Evolutionary conservation across 2,113 vertebrate genomes (phyloP), one percentile per base, ranked within the genome.

Genomic region (Natator depressus): DNA sequence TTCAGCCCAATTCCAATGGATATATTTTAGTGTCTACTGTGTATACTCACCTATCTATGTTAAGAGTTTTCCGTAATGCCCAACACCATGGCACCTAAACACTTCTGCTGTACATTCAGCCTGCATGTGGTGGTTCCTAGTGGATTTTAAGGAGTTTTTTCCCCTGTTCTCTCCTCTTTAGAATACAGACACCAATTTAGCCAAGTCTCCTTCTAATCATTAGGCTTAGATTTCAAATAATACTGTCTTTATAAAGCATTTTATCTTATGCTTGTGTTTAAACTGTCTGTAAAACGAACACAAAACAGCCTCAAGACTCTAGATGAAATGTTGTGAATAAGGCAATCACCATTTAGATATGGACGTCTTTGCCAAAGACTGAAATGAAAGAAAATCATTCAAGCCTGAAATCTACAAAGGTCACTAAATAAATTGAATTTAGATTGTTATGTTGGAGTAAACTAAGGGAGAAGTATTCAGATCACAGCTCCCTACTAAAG

Each of bases 371-470:
- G 85, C 55, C 88, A 94, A 95, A 62, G 91, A 84, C 75, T 91
- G 55, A 89, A 96, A 96, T 95, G 94, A 97, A 94, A 97, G 89
- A 97, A 96, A 97, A 97, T 95, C 87, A 85, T 96, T 97, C 91
- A 94, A 84, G 91, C 94, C 87, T 96, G 92, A 92, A 96, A 96
- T 95, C 93, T 89, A 92, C 79, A 97, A 96, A 97, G 93, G 96
- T 97, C 95, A 97, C 79, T 94, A 96, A 96, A 96, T 94, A 95
- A 97, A 94, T 90, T 95, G 93, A 94, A 95, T 88, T 72, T 91
- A 82, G 24, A 29, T 87, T 95, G 91, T 93, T 87, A 80, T 90
- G 53, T 86, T 92, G 4, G 22, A 95, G 84, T 88, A 97, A 97
- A 94, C 87, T 89, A 91, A 95, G 85, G 93, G n/a, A 94, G 24